Evolutionary conservation across 2,888 invertebrate genomes (phyloP).

Genomic region (Nemotelus nigrinus): DNA sequence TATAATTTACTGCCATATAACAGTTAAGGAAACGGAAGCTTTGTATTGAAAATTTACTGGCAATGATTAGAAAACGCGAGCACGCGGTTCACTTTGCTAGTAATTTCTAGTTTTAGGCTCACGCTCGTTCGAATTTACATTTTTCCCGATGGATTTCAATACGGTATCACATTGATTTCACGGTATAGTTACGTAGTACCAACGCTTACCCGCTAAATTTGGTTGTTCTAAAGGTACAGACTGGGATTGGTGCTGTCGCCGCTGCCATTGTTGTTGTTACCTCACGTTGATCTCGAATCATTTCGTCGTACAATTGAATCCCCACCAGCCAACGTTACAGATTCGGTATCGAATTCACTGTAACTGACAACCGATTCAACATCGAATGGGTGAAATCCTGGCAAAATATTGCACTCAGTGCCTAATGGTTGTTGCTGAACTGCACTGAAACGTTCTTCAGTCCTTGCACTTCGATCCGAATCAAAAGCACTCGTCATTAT

Average conservation of each 20-base stretch:
- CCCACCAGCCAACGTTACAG: slow-evolving; percentile 65
- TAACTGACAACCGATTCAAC: slow-evolving; percentile 68
- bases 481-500: slow-evolving; percentile 49
- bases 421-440: slow-evolving; percentile 33
- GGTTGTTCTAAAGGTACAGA: slow-evolving; percentile 59
- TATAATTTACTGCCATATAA: too few relatives aligned
- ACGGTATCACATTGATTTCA: slow-evolving; percentile 68
- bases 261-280: slow-evolving; percentile 57
- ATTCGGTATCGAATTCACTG: slow-evolving; percentile 68
- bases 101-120: slow-evolving; percentile 65
- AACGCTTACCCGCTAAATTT: slow-evolving; percentile 83
- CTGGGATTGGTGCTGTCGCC: slow-evolving; percentile 49
- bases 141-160: too few relatives aligned
- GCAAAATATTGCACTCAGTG: slow-evolving; percentile 60
- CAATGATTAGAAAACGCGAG: too few relatives aligned
- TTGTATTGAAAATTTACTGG: too few relatives aligned
- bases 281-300: slow-evolving; percentile 59
- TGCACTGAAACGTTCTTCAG: slow-evolving; percentile 13
- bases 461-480: slow-evolving; percentile 34
- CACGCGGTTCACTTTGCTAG: too few relatives aligned
- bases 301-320: slow-evolving; percentile 68
- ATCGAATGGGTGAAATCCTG: slow-evolving; percentile 67
- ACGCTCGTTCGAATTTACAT: slow-evolving; percentile 72
- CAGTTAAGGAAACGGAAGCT: too few relatives aligned
- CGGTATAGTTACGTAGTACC: slow-evolving; percentile 98